These are phyloP conservation scores for Falco punctatus DNA, from an alignment of 2,113 vertebrate genomes.

Conservation along the genomic window DNA sequence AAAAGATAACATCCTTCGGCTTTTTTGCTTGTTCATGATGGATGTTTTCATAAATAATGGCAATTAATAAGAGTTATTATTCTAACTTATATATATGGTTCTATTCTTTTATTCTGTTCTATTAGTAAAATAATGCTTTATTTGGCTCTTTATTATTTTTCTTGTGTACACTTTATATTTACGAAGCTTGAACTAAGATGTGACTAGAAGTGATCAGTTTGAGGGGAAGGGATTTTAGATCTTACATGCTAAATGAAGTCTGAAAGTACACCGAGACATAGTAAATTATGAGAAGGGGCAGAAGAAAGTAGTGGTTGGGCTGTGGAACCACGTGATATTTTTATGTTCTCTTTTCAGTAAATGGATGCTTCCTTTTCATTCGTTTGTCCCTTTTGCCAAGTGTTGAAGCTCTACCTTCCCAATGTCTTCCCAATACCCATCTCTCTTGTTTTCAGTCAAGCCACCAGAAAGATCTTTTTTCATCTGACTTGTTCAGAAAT, in stretches of 20 bases:
- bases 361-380: not conserved
- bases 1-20: not conserved
- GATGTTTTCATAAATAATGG: not conserved
- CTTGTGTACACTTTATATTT: not conserved
- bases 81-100: not conserved
- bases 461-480: not conserved
- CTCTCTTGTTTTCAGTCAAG: not conserved
- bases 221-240: not conserved
- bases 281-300: not conserved
- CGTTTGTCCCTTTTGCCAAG: not conserved
- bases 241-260: not conserved
- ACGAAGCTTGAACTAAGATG: not conserved
- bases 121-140: not conserved
- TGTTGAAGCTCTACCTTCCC: not conserved
- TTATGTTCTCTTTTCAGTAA: not conserved
- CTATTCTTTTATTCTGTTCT: not conserved
- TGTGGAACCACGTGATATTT: not conserved
- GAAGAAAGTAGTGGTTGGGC: not conserved
- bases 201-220: not conserved
- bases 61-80: not conserved
- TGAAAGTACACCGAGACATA: not conserved
- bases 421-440: not conserved
- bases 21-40: not conserved
- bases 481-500: not conserved
- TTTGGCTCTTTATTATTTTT: not conserved